These are phyloP conservation scores for Hyposoter didymator DNA, from an alignment of 2,888 invertebrate species.

Conservation along the genomic window DNA sequence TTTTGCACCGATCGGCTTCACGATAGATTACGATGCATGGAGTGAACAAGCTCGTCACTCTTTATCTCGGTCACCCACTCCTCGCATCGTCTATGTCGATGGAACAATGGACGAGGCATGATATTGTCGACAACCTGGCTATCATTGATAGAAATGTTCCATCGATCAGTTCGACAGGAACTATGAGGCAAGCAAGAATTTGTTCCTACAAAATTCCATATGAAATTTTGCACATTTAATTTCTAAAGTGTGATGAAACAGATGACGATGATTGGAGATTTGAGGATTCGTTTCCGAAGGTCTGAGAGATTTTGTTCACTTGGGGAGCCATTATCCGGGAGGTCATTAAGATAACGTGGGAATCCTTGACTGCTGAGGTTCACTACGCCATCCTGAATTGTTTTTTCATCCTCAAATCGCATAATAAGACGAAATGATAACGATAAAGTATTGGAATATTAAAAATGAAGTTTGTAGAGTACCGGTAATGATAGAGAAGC, in stretches of 20 bases:
- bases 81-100: conserved; percentile 11
- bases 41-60: conserved; percentile 21
- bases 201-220: neutral
- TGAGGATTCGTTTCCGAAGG: neutral
- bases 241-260: neutral
- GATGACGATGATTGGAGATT: neutral
- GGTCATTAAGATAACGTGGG: neutral
- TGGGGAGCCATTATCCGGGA: neutral
- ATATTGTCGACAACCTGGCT: conserved; percentile 29
- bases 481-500: conserved; percentile 18
- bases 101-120: conserved; percentile 35
- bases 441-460: conserved; percentile 8
- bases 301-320: neutral
- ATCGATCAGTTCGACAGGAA: conserved; percentile 27
- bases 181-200: neutral
- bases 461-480: conserved; percentile 27
- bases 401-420: neutral
- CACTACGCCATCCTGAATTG: neutral
- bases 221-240: neutral
- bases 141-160: conserved; percentile 55
- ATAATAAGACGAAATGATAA: neutral
- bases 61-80: conserved; percentile 18
- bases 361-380: neutral
- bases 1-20: conserved; percentile 47
- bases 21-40: conserved; percentile 36